Base-by-base conservation (phyloP, 2,113 vertebrate genomes). In the Chionomys nivalis region DNA sequence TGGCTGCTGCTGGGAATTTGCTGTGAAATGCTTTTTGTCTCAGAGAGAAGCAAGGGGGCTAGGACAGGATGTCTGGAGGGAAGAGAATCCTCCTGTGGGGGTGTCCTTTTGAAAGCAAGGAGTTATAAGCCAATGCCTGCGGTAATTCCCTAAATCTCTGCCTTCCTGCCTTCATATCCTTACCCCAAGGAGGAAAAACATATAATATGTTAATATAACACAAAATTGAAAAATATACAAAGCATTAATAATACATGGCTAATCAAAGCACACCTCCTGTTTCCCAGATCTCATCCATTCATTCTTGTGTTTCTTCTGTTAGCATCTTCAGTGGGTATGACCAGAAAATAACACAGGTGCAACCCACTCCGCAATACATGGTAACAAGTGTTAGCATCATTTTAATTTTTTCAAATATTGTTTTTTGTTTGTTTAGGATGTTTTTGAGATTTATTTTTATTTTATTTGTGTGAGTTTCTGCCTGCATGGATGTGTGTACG, bases 1-100 rank as follows among this genome's bases (percentile, higher is more conserved):
- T 97, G 96, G 96, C 96, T 11, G 63, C 73, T 4, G 0, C 11
- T 3, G 44, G 47, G 75, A 82, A 49, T 55, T 44, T 7, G 78
- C 63, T 70, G 91, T 79, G 61, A 66, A 49, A n/a, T 17, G 82
- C n/a, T 79, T 95, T 89, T 95, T 87, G 73, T 96, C 61, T 85
- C 26, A 13, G 78, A n/a, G 86, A 3, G 52, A 89, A 81, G 91
- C 63, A 68, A 81, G 66, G 47, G 39, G 47, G 39, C 70, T 13
- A 3, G 7, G 7, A 55, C 72, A 47, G 66, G 70, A 87, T 16
- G 3, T n/a, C 77, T 58, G 47, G 91, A 83, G 90, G 58, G 89
- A 58, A 58, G 85, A 93, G 49, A 68, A 28, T 58, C 72, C 63
- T 75, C 4, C 31, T 52, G 19, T 12, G 68, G 72, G 16, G 12